phyloP scores from a whole-genome alignment of 2,113 vertebrate genomes.

The Laticauda laticaudata region DNA sequence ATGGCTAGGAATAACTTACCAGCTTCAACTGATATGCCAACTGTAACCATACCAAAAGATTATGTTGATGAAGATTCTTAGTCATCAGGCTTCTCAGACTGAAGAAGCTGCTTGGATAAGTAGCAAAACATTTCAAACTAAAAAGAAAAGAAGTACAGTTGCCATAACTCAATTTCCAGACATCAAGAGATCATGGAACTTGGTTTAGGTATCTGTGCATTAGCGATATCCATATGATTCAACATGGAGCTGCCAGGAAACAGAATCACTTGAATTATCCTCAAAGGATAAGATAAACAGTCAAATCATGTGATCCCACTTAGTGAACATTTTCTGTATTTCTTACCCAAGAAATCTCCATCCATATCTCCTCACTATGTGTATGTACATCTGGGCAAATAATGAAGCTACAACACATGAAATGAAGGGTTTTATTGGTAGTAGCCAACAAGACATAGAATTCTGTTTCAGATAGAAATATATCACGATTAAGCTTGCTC shows the following conservation, averaged over 20 bases:
- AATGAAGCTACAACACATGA: background rate
- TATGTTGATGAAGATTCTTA: background rate
- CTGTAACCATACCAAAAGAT: background rate
- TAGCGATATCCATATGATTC: background rate
- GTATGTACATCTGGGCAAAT: background rate
- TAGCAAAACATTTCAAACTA: background rate
- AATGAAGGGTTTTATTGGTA: background rate
- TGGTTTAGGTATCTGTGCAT: background rate
- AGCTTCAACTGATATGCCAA: background rate
- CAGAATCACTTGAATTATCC: background rate
- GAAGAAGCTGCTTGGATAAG: background rate
- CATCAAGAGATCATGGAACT: background rate
- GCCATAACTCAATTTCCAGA: background rate
- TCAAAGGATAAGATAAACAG: background rate
- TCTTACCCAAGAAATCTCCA: background rate
- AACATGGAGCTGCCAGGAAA: background rate
- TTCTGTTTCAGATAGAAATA: background rate
- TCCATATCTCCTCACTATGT: background rate
- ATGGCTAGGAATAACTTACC: background rate
- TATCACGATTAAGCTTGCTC: background rate
- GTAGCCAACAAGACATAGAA: background rate
- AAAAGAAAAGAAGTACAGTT: background rate
- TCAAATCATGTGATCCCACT: background rate
- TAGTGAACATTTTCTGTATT: background rate
- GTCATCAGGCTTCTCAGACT: background rate